Percentiles rank a stretch among this genome's conserved stretches.
These are phyloP conservation scores for Lutraria rhynchaena DNA, from an alignment of 1,140 invertebrate genomes.

Conservation along the genomic window DNA sequence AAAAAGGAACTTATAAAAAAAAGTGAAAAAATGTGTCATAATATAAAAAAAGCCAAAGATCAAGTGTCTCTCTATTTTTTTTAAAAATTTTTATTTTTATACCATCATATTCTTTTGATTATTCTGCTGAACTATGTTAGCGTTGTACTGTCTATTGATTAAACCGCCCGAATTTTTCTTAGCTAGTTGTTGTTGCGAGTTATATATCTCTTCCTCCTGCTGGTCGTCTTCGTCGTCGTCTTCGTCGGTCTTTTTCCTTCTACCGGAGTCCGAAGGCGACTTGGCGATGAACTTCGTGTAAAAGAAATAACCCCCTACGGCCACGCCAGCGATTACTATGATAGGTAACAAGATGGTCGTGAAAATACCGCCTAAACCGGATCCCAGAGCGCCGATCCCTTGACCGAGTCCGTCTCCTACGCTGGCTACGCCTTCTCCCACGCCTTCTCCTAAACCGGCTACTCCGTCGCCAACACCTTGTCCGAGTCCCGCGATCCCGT, in stretches of 20 bases:
- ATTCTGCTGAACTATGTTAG: not conserved
- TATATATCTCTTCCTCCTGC: not conserved
- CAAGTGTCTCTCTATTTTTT: not conserved
- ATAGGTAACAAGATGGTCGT: not conserved
- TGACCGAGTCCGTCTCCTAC: not conserved
- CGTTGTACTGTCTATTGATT: not conserved
- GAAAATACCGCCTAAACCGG: not conserved
- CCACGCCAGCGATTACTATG: not conserved
- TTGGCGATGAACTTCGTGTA: not conserved
- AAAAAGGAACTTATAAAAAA: too few relatives aligned
- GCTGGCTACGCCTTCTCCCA: not conserved
- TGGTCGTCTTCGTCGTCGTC: not conserved
- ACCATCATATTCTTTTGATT: not conserved
- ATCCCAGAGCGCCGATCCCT: not conserved
- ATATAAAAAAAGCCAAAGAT: not conserved
- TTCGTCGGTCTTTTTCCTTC: not conserved
- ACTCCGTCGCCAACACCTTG: not conserved
- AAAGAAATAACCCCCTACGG: not conserved
- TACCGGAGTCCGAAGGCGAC: not conserved
- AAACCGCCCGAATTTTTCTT: not conserved
- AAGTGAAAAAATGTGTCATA: not conserved
- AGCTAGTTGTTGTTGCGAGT: too few relatives aligned
- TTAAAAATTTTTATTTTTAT: not conserved
- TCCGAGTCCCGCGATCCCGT: not conserved
- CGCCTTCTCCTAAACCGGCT: not conserved